A percentile compares a stretch with the other conserved stretches of the same genome.
Conservation (phyloP, 2,797 vertebrate species). For the Enteromius argenteus region DNA sequence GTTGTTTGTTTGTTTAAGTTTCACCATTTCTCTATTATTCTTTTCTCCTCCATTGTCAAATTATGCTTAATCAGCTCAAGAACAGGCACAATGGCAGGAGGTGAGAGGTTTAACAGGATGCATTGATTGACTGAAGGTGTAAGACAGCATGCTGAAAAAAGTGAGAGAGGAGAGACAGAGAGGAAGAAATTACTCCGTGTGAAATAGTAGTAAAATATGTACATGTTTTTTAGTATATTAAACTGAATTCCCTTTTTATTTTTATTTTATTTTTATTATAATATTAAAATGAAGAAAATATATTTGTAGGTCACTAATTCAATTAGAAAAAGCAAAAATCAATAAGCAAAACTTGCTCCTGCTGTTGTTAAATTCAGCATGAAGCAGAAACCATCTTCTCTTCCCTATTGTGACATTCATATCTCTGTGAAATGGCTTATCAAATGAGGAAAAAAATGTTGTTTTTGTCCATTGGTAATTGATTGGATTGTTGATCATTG, state of each 20-base stretch:
- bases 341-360: background rate
- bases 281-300: background rate
- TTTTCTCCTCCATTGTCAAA: background rate
- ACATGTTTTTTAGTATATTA: background rate
- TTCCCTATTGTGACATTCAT: background rate
- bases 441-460: background rate
- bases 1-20: background rate
- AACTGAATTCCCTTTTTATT: background rate
- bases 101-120: constrained; percentile 24
- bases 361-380: background rate
- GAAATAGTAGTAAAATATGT: background rate
- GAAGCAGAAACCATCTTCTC: background rate
- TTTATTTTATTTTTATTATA: background rate
- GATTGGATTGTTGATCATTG: background rate
- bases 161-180: background rate
- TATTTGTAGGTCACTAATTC: background rate
- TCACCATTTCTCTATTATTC: background rate
- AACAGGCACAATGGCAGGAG: constrained; percentile 8
- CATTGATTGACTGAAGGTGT: constrained; percentile 45
- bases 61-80: constrained; percentile 37
- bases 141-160: constrained; percentile 29
- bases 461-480: background rate
- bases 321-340: background rate
- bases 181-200: background rate
- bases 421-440: background rate